Evolutionary conservation across 2,113 vertebrate genomes (phyloP).

Genomic region (Microtus ochrogaster): DNA sequence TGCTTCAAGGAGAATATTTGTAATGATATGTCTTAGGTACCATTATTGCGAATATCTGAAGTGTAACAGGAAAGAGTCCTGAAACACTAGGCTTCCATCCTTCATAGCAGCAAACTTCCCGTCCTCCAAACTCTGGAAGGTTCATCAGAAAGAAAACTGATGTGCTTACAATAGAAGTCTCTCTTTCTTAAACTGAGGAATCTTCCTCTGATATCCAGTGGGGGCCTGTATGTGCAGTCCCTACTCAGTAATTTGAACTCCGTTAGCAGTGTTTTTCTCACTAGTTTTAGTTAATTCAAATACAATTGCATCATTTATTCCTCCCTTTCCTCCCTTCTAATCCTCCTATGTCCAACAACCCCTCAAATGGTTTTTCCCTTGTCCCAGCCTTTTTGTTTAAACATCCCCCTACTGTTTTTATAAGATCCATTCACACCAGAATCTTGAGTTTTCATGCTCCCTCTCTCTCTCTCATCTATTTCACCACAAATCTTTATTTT

Average conservation of each 20-base stretch:
- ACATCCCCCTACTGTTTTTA: neutral
- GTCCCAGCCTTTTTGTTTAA: neutral
- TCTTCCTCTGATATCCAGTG: neutral
- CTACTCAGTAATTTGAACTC: neutral
- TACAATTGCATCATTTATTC: neutral
- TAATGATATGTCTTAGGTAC: neutral
- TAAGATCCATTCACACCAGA: neutral
- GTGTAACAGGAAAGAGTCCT: no score
- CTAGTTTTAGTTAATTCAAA: neutral
- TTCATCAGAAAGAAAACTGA: neutral
- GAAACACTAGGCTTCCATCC: neutral
- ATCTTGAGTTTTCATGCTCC: neutral
- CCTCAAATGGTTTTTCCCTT: neutral
- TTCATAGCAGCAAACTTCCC: neutral
- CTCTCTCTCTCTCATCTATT: neutral
- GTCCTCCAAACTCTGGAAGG: neutral
- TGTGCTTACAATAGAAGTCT: conserved; percentile 26
- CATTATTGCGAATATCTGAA: neutral
- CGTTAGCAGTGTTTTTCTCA: no score
- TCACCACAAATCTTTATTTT: neutral
- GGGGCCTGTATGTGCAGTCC: neutral
- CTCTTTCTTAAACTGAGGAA: neutral
- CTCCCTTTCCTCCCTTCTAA: neutral
- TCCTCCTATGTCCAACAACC: neutral
- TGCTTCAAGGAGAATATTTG: conserved; percentile 50